phyloP scores from a whole-genome alignment of 2,888 invertebrate genomes.

The Schizotus pectinicornis region DNA sequence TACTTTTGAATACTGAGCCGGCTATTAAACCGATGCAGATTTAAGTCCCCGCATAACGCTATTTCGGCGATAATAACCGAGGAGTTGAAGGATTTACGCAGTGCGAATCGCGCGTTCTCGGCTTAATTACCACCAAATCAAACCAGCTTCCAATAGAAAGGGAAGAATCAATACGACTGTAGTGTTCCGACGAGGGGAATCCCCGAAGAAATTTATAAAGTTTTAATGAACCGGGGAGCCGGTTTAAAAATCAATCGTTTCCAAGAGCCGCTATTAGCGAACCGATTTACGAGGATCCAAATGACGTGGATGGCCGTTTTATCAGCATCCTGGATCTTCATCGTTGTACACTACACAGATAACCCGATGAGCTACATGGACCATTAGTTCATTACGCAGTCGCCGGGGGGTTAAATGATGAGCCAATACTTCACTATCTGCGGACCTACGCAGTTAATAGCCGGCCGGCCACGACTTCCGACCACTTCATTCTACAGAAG shows the following conservation, averaged over 20 bases:
- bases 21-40: conserved; percentile 21
- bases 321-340: conserved; percentile 33
- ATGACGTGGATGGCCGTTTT: conserved; percentile 37
- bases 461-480: conserved; percentile 34
- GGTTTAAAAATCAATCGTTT: conserved; percentile 35
- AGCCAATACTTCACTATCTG: conserved; percentile 45
- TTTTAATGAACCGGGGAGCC: conserved; percentile 18
- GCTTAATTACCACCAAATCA: neutral
- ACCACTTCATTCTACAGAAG: conserved; percentile 39
- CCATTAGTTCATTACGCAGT: conserved; percentile 40
- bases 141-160: no score
- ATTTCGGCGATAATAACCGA: neutral
- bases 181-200: conserved; percentile 1
- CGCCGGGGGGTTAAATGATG: conserved; percentile 42
- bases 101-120: neutral
- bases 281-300: conserved; percentile 35
- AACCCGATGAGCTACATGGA: conserved; percentile 30
- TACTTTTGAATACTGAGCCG: conserved; percentile 20
- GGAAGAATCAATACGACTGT: conserved; percentile 8
- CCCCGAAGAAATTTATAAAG: conserved; percentile 15
- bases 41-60: conserved; percentile 6
- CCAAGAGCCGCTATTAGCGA: conserved; percentile 32
- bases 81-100: neutral
- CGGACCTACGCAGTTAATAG: conserved; percentile 39
- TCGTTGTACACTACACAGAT: conserved; percentile 27